Base-by-base conservation (phyloP, 1,140 invertebrate species). In the Drosophila repleta region DNA sequence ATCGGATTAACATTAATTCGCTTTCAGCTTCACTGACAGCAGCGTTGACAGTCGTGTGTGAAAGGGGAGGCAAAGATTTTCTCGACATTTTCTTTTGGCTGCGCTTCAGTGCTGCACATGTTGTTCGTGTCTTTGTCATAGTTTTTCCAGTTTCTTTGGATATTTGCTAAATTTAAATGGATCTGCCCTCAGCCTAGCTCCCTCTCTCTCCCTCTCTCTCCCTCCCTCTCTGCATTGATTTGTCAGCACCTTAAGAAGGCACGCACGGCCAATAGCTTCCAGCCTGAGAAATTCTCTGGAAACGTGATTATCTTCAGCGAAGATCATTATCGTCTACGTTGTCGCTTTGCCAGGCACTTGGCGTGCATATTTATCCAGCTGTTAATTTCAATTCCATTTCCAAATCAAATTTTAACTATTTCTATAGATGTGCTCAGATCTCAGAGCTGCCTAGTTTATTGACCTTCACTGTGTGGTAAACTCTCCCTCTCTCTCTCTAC, bases 131-230 rank as follows among this genome's bases (percentile, higher is more conserved):
- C 49, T 53, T 32, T 53, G 52, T 32, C 61, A 45, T 53, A 53
- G 49, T 45, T 64, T 52, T 53, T 49, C 18, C 45, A 63, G 11
- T 52, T 61, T 39, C 41, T 32, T 65, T 64, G 64, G 53, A 72
- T 79, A 72, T 84, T 84, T 75, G 80, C 76, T 84, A 79, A 84
- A 84, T 70, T 76, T 84, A 84, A 84, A 85, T 79, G 43, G 61
- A 8, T 41, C 35, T 55, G 51, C 60, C 69, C 55, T n/a, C n/a
- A n/a, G n/a, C n/a, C n/a, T n/a, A n/a, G n/a, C n/a, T n/a, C n/a
- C n/a, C 56, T 46, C 24, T 17, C 39, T 8, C 39, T 4, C 39
- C 3, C 39, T 17, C 13, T 5, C 39, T 43, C 37, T 41, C 39
- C 1, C 39, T 41, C 39, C 39, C 39, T 17, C 3, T 43, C 39